Evolutionary conservation across 2,888 invertebrate genomes (phyloP).

Genomic region (Synergus laeviventris): DNA sequence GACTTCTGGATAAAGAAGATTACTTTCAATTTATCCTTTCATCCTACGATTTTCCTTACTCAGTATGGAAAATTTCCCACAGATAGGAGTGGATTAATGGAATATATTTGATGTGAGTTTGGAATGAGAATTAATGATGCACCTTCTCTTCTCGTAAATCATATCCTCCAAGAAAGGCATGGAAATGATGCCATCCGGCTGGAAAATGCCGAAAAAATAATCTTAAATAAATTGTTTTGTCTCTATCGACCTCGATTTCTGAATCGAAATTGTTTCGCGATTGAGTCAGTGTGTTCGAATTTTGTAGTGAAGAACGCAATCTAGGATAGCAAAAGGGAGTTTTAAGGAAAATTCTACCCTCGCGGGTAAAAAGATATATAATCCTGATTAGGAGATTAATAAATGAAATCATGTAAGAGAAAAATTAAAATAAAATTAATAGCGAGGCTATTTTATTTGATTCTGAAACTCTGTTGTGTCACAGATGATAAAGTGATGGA

Average conservation of each 20-base stretch:
- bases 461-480: too few relatives aligned
- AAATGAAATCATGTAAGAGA: neutral
- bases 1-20: neutral
- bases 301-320: constrained; percentile 2
- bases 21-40: too few relatives aligned
- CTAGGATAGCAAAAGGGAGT: neutral
- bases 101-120: neutral
- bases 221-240: neutral
- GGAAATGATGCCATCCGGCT: constrained; percentile 3
- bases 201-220: neutral
- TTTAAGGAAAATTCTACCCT: neutral
- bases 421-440: neutral
- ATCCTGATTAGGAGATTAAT: neutral
- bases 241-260: neutral
- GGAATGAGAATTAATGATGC: constrained; percentile 21
- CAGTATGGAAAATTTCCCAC: too few relatives aligned
- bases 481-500: too few relatives aligned
- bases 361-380: neutral
- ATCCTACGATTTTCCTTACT: too few relatives aligned
- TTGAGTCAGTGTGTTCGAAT: neutral
- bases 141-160: neutral
- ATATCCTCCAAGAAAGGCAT: neutral
- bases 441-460: neutral
- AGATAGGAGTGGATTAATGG: too few relatives aligned
- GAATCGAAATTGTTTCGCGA: neutral